These are phyloP conservation scores for Cephus rjabovi DNA, from an alignment of 2,888 invertebrate species.

Conservation along the genomic window DNA sequence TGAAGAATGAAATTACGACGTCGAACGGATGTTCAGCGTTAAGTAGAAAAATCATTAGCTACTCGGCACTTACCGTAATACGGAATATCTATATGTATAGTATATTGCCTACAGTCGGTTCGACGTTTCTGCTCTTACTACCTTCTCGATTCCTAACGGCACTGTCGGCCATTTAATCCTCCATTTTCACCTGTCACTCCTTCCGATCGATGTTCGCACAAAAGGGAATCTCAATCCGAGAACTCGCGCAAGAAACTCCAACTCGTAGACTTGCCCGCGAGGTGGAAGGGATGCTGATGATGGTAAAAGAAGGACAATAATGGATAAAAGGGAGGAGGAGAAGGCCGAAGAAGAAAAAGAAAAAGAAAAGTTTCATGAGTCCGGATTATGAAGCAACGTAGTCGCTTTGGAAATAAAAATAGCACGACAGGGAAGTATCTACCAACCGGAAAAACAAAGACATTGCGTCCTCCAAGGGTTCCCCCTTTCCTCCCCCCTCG, in stretches of 20 bases:
- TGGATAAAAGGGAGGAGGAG: constrained; percentile 15
- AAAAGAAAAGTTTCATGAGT: constrained; percentile 46
- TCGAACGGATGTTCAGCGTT: too few relatives aligned
- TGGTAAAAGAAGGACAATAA: constrained; percentile 12
- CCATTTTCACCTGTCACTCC: constrained; percentile 57
- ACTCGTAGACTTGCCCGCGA: constrained; percentile 3
- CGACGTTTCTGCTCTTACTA: background rate
- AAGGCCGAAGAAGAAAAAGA: constrained; percentile 12
- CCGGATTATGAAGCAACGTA: constrained; percentile 48
- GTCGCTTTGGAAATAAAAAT: constrained; percentile 44
- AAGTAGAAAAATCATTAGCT: too few relatives aligned
- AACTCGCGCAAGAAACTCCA: constrained; percentile 32
- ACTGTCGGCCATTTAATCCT: constrained; percentile 41
- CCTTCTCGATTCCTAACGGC: background rate
- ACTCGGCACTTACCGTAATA: background rate
- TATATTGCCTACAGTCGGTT: background rate
- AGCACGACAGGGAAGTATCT: constrained; percentile 25
- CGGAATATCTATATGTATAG: background rate
- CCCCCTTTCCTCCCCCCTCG: background rate
- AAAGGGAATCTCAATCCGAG: constrained; percentile 44
- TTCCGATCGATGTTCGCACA: constrained; percentile 47
- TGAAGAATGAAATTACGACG: background rate
- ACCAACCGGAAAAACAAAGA: constrained; percentile 31
- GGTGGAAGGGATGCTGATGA: constrained; percentile 32
- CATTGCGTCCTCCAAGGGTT: constrained; percentile 26